phyloP scores from a whole-genome alignment of 2,113 vertebrate genomes.

The Circaetus cinerascens region DNA sequence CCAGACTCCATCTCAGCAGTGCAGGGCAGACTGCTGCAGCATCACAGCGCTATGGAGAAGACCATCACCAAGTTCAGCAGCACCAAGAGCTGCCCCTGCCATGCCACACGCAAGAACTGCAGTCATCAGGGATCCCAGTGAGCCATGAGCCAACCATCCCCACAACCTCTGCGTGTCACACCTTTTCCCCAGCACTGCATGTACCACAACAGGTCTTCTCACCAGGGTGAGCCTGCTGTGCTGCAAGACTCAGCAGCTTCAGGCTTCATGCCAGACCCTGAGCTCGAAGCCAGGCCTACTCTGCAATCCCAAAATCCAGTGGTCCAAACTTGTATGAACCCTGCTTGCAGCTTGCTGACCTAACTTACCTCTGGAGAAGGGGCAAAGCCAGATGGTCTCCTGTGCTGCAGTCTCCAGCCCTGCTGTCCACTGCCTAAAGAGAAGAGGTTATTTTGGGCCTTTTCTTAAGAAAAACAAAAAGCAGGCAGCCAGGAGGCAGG shows the following conservation, averaged over 20 bases:
- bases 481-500: neutral
- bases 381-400: neutral
- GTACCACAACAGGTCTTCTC: neutral
- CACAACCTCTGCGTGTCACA: neutral
- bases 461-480: neutral
- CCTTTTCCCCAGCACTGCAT: neutral
- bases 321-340: neutral
- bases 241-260: neutral
- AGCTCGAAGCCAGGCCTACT: neutral
- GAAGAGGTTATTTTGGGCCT: neutral
- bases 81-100: neutral
- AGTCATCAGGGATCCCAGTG: neutral
- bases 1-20: neutral
- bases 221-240: neutral
- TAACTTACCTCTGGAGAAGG: neutral
- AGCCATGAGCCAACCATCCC: neutral
- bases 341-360: neutral
- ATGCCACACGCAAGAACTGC: rapidly evolving
- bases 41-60: neutral
- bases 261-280: neutral
- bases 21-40: neutral
- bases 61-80: neutral
- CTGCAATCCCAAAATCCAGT: neutral
- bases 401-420: neutral
- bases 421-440: neutral